These are phyloP conservation scores for Semicossyphus pulcher DNA, from an alignment of 2,113 vertebrate genomes.

Conservation along the genomic window DNA sequence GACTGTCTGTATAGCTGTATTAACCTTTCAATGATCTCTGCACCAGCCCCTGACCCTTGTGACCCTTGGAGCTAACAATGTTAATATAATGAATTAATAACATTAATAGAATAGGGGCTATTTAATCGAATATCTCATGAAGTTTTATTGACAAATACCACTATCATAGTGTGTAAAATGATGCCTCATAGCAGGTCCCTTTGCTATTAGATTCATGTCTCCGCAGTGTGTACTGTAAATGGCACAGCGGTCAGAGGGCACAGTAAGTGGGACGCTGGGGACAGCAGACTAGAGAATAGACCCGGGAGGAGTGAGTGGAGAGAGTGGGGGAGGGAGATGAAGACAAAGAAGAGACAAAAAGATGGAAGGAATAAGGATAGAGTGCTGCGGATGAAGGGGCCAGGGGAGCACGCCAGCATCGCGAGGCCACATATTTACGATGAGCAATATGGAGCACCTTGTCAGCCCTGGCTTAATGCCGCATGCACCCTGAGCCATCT, in stretches of 20 bases:
- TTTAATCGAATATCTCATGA: neutral
- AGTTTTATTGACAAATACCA: neutral
- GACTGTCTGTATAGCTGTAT: conserved; percentile 28
- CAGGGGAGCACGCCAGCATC: conserved; percentile 6
- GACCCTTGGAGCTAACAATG: neutral
- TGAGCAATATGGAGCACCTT: conserved; percentile 53
- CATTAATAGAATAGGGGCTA: neutral
- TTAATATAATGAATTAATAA: neutral
- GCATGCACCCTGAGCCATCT: conserved; percentile 5
- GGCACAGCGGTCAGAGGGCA: conserved; percentile 48
- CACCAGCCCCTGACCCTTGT: neutral
- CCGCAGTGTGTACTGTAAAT: conserved; percentile 46
- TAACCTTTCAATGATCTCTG: conserved; percentile 8
- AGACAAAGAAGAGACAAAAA: neutral
- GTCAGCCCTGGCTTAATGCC: conserved; percentile 19
- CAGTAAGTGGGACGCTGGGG: conserved; percentile 29
- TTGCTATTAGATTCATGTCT: conserved; percentile 35
- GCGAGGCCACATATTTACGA: conserved; percentile 17
- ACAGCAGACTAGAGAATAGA: conserved; percentile 23
- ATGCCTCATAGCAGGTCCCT: neutral
- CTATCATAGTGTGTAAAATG: neutral
- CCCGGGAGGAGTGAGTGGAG: conserved; percentile 3
- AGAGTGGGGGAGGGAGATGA: neutral
- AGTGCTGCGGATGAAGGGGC: conserved; percentile 15
- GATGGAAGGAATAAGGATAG: neutral